Evolutionary conservation across 1,140 invertebrate genomes (phyloP).

Genomic region (Chironomus striatipennis): DNA sequence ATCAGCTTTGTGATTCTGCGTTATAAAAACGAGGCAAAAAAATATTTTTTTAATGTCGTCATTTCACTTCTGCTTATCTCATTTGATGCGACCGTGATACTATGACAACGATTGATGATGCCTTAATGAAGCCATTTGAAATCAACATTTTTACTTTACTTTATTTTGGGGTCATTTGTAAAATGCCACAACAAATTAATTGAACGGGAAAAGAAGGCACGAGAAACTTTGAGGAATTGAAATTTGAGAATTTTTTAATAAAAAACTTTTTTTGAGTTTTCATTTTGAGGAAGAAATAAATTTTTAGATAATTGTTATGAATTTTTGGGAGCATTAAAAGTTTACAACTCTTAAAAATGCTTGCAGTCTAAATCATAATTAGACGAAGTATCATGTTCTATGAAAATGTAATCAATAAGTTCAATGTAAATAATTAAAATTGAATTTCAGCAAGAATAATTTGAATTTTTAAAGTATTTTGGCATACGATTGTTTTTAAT

Average conservation of each 20-base stretch:
- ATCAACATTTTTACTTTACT: neutral
- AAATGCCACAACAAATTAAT: constrained; percentile 3
- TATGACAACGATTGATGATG: constrained; percentile 12
- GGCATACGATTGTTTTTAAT: too few relatives aligned
- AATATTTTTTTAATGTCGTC: neutral
- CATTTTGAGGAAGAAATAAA: neutral
- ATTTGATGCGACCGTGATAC: neutral
- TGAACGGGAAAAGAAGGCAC: neutral
- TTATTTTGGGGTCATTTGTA: neutral
- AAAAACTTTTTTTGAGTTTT: neutral
- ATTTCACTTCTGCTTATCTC: neutral
- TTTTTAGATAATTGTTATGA: too few relatives aligned
- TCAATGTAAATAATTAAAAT: too few relatives aligned
- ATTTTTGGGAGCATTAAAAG: too few relatives aligned
- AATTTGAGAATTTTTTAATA: neutral
- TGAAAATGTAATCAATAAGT: too few relatives aligned
- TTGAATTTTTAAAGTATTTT: too few relatives aligned
- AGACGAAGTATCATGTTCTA: neutral
- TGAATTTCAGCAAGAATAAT: too few relatives aligned
- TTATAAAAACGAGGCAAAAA: too few relatives aligned
- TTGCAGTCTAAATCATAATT: constrained; percentile 18
- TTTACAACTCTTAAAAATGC: neutral
- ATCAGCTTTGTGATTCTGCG: too few relatives aligned
- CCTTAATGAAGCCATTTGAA: constrained; percentile 13
- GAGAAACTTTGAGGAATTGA: neutral